Base-by-base conservation (phyloP, 2,888 invertebrate species). In the Tineola bisselliella region DNA sequence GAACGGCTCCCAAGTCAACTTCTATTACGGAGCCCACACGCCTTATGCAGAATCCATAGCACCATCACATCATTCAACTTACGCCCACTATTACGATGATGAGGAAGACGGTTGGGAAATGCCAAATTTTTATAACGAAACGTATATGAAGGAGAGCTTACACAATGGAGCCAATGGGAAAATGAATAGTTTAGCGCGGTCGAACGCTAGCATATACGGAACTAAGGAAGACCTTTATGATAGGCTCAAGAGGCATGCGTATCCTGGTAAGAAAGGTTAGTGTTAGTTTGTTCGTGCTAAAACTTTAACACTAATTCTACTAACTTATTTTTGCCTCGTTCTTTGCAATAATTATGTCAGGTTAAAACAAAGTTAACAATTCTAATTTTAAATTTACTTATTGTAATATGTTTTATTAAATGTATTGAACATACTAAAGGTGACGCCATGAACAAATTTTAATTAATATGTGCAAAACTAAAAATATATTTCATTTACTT, bases 51-150 rank as follows among this genome's bases (percentile, higher is more conserved):
- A 97, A 77, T 96, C 95, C 61, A 97, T 97, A 68, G 97, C 97
- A 0, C 97, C 97, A 0, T 96, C 96, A 6, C 97, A 97, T 79
- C 97, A 97, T 74, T 96, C 96, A 58, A 97, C 97, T 0, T 97
- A 97, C 78, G 97, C 97, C 3, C 97, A 97, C 76, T 97, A 97
- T 77, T 97, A 97, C 69, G 96, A 97, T 74, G 96, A 97, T 69
- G 97, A 97, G 74, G 97, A 97, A 79, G 97, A 97, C 70, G 97
- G 96, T 57, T 97, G 97, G 97, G 97, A 97, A 76, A 97, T 97
- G 97, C 97, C 97, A 0, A 97, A 97, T 81, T 97, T 97, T 81
- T 97, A 97, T 84, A 96, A 96, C 77, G 97, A 97, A 82, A 96
- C 96, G 1, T 97, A 97, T 74, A 96, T 97, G 96, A 97, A 97